A percentile compares a stretch with the other conserved stretches of the same genome.
Conservation (phyloP, 2,888 invertebrate species). For the Heteropelma amictum region DNA sequence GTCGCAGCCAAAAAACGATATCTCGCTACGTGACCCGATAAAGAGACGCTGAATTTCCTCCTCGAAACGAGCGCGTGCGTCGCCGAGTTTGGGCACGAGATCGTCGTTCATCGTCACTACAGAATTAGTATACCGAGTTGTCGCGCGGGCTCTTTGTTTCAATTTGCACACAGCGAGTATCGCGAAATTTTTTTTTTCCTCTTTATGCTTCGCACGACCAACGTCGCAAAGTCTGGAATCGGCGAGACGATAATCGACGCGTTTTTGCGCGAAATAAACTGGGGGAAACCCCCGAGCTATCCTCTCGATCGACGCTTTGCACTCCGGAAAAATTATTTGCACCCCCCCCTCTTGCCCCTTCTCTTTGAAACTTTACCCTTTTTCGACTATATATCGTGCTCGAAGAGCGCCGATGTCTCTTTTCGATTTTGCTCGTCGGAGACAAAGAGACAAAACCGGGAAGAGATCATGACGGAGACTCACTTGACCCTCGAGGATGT, state of each 20-base stretch:
- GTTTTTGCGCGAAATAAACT: not conserved
- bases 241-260: not conserved
- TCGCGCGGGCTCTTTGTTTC: too few relatives aligned
- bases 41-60: constrained; percentile 18
- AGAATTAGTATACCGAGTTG: too few relatives aligned
- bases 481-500: constrained; percentile 79
- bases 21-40: constrained; percentile 54
- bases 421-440: not conserved
- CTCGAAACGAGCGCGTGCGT: not conserved
- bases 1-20: constrained; percentile 11
- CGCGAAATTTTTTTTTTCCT: too few relatives aligned
- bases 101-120: not conserved
- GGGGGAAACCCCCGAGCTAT: not conserved
- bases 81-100: not conserved
- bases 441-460: not conserved
- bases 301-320: not conserved
- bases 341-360: not conserved
- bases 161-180: too few relatives aligned
- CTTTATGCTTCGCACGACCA: too few relatives aligned
- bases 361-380: not conserved
- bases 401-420: not conserved
- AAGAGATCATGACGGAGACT: constrained; percentile 41
- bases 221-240: not conserved
- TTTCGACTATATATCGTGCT: constrained; percentile 15
- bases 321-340: not conserved